Base-by-base conservation (phyloP, 2,797 vertebrate species). In the Gephyroberyx darwinii region DNA sequence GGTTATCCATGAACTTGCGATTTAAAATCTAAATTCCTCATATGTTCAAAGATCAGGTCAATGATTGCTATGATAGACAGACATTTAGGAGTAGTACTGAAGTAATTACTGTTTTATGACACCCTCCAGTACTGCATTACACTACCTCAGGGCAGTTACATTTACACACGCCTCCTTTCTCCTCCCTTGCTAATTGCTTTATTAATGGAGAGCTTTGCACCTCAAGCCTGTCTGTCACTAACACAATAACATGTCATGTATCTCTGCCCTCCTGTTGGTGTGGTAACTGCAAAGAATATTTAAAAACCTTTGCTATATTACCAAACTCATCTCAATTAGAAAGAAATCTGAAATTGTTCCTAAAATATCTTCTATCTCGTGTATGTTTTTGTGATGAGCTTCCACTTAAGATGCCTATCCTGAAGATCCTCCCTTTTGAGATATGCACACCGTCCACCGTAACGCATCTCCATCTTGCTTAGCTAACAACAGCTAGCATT, bases 51-150 rank as follows among this genome's bases (percentile, higher is more conserved):
- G 19, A 79, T 67, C 31, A 8, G 54, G 71, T 43, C 47, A 31
- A 37, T 39, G 47, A 35, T 53, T 54, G 39, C 74, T 77, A 91
- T 90, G 82, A 86, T 17, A 71, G 65, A 22, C 58, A 54, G 51
- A 64, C 63, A 61, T 82, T 70, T 83, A 48, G 79, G 78, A 68
- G 74, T 64, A 64, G 51, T 33, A 62, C 72, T 63, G 77, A 50
- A 85, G 87, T 92, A 92, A 92, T 93, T 90, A 91, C 78, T 82
- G 50, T 84, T 92, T 92, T 79, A 91, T 86, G 84, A 82, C 81
- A 87, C 66, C 70, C 82, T 70, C 47, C 59, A 55, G 62, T 65
- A 20, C 79, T 65, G 77, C 72, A 81, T 76, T 77, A 77, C 74
- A 73, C 69, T 14, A 61, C 86, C 86, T 47, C 30, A 0, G 60